Evolutionary conservation across 2,113 vertebrate species (phyloP), one percentile per base, ranked within the genome.

Genomic region (Gulo gulo): DNA sequence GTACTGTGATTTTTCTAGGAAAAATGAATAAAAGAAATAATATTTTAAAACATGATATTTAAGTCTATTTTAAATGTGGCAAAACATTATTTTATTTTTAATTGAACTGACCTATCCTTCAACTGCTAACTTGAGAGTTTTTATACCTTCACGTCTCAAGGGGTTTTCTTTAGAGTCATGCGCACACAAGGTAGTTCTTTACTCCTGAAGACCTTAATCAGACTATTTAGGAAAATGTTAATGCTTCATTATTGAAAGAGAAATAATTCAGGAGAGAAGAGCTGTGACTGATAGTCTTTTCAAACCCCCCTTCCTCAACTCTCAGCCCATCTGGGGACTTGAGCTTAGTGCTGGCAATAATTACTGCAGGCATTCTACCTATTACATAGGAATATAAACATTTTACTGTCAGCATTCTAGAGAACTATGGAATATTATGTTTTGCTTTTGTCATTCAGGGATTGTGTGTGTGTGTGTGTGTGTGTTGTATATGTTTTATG

Each of bases 1-100:
- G 81, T 73, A 39, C 0, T 42, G 6, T 15, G 6, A 55, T 78
- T 83, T 92, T 83, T 74, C 24, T 63, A 91, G 24, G 61, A 89
- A 88, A 97, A 80, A 96, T 86, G n/a, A 73, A 95, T 81, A 26
- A 85, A 94, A 96, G 24, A n/a, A 69, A 87, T 71, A 94, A 69
- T 42, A 90, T 94, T 94, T 94, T 78, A 91, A 90, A 95, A 89
- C 31, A 69, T 65, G 39, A 42, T 88, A 85, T 63, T 82, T 88
- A 88, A 92, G 13, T 97, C 3, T 42, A 82, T 95, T 96, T 96
- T 89, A 84, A 80, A 91, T 71, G 42, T 79, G 69, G 26, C 61
- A 83, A 95, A 95, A 80, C 4, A 61, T 88, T 83, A 69, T 96
- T 93, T 98, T 92, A 76, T 94, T 15, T 96, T 89, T 91, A 96